These are phyloP conservation scores for Limonius californicus DNA, from an alignment of 1,140 invertebrate species.

Conservation along the genomic window DNA sequence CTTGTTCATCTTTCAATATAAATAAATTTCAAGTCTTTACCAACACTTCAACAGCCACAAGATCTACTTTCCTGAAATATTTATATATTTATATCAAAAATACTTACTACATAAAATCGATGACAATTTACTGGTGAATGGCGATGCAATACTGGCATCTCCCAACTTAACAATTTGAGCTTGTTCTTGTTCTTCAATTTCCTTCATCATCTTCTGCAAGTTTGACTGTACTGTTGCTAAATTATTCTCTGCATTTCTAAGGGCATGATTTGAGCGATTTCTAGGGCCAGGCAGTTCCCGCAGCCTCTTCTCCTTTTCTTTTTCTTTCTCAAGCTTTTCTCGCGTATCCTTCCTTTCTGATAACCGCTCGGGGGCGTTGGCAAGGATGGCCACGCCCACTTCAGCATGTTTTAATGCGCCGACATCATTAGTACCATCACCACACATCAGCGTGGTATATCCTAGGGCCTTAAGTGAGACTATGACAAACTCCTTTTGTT, in stretches of 20 bases:
- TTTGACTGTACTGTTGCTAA: conserved; percentile 50
- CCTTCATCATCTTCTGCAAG: conserved; percentile 77
- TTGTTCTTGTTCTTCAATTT: conserved; percentile 89
- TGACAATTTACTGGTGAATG: conserved; percentile 96
- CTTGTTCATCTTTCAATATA: too few species aligned
- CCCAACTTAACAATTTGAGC: conserved; percentile 89
- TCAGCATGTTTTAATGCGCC: conserved; percentile 99
- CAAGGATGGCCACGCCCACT: conserved; percentile 72
- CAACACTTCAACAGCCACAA: too few species aligned
- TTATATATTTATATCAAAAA: neutral
- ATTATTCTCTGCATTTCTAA: conserved; percentile 45
- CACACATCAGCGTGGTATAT: conserved; percentile 95
- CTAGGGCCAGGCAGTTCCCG: conserved; percentile 43
- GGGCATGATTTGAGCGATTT: conserved; percentile 38
- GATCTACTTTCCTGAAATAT: neutral
- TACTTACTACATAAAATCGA: conserved; percentile 92
- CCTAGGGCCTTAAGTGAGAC: conserved; percentile 84
- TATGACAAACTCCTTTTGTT: conserved; percentile 96
- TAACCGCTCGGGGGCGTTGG: conserved; percentile 71
- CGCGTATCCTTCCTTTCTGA: conserved; percentile 29
- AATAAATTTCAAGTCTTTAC: too few species aligned
- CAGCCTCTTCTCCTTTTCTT: conserved; percentile 32
- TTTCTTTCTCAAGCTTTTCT: conserved; percentile 34
- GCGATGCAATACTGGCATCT: conserved; percentile 98
- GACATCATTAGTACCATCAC: conserved; percentile 99